phyloP scores from a whole-genome alignment of 2,113 vertebrate genomes.

The Carollia perspicillata region DNA sequence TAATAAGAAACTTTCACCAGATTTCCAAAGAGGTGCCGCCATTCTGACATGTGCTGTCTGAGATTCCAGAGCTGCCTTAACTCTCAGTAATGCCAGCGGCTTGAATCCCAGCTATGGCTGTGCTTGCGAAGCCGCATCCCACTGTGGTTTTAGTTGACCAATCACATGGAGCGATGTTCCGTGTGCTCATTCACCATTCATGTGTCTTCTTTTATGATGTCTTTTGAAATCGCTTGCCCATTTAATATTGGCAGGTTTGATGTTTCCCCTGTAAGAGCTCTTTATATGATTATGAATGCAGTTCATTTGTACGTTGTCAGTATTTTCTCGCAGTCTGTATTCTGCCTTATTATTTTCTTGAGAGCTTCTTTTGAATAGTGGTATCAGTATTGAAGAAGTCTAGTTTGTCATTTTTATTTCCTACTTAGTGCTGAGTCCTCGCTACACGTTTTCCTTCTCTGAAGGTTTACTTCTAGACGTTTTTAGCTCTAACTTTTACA shows the following conservation, averaged over 20 bases:
- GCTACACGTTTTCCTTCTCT: not conserved
- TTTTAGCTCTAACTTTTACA: not conserved
- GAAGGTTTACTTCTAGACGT: not conserved
- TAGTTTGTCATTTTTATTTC: not conserved
- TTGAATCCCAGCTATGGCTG: not conserved
- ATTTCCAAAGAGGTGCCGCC: not conserved
- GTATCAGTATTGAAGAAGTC: not conserved
- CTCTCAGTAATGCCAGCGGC: not conserved
- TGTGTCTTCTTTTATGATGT: not conserved
- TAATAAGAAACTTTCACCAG: not conserved
- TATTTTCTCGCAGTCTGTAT: not conserved
- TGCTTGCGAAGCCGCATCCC: not conserved
- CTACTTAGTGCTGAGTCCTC: not conserved
- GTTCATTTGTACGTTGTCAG: not conserved
- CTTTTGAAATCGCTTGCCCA: not conserved
- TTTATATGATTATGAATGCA: not conserved
- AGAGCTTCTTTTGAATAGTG: not conserved
- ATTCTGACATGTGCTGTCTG: not conserved
- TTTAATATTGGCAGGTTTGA: not conserved
- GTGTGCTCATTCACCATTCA: not conserved
- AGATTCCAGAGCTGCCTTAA: not conserved
- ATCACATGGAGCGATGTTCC: not conserved
- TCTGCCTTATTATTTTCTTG: not conserved
- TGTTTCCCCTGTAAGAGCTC: not conserved
- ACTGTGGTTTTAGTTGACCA: not conserved